Evolutionary conservation across 2,888 invertebrate species (phyloP).

Genomic region (Nineta flava): DNA sequence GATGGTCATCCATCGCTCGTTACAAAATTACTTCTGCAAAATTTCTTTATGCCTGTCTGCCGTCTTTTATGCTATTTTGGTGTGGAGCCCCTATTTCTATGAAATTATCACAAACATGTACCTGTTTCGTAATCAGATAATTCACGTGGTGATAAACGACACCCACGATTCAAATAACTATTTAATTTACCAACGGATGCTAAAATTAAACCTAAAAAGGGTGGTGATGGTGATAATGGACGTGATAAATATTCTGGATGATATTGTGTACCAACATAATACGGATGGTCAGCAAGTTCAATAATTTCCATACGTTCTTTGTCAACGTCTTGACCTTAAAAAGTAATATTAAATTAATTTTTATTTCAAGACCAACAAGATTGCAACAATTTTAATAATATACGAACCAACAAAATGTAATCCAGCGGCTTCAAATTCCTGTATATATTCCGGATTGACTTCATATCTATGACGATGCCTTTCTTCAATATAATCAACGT

Average conservation of each 20-base stretch:
- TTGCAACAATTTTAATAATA: too few species aligned
- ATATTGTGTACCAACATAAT: constrained; percentile 90
- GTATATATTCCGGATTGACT: constrained; percentile 81
- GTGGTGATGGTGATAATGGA: constrained; percentile 83
- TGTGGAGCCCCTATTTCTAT: too few species aligned
- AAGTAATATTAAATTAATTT: constrained; percentile 16
- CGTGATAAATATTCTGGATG: constrained; percentile 95
- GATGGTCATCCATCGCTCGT: too few species aligned
- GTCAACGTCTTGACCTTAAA: constrained; percentile 53
- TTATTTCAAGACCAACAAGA: too few species aligned
- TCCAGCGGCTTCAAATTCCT: constrained; percentile 62
- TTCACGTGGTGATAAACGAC: constrained; percentile 56
- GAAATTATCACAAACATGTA: constrained; percentile 16
- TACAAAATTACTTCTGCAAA: too few species aligned
- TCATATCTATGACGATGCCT: constrained; percentile 96
- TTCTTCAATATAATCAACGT: constrained; percentile 69
- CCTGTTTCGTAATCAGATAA: constrained; percentile 60
- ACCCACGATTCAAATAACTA: constrained; percentile 53
- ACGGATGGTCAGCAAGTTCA: constrained; percentile 73
- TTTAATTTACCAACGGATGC: constrained; percentile 74
- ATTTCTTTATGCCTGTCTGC: too few species aligned
- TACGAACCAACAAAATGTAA: constrained; percentile 69
- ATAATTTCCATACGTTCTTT: constrained; percentile 88
- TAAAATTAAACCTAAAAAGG: constrained; percentile 85
- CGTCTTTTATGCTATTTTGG: too few species aligned